Evolutionary conservation across 2,797 vertebrate genomes (phyloP).

Genomic region (Staurois parvus): DNA sequence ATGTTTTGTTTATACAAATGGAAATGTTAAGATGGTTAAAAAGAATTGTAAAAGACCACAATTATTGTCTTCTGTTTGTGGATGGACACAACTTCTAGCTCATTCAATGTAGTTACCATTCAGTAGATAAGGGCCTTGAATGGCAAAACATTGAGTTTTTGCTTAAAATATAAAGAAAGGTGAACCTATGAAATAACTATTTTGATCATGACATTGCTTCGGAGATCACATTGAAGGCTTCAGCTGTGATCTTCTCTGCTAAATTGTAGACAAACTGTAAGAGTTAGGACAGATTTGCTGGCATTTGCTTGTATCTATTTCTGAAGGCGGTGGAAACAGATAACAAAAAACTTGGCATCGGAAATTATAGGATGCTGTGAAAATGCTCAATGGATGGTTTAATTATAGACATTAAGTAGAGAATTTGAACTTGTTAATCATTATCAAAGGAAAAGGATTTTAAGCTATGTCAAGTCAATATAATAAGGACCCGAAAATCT

Average conservation of each 20-base stretch:
- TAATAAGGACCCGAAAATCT: conserved; percentile 16
- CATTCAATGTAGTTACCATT: conserved; percentile 10
- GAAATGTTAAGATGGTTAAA: not conserved
- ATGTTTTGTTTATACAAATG: not conserved
- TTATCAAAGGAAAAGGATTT: conserved; percentile 57
- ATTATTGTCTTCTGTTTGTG: conserved; percentile 31
- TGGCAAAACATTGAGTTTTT: conserved; percentile 3
- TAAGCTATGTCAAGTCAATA: conserved; percentile 42
- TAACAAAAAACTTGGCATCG: conserved; percentile 57
- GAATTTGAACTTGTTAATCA: conserved; percentile 58
- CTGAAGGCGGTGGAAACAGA: conserved; percentile 57
- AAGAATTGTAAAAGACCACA: conserved; percentile 7
- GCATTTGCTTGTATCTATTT: conserved; percentile 60
- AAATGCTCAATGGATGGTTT: conserved; percentile 56
- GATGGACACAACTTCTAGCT: conserved; percentile 12
- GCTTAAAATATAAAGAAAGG: not conserved
- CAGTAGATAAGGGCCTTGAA: conserved; percentile 1
- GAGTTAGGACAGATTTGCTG: conserved; percentile 54
- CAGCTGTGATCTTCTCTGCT: conserved; percentile 44
- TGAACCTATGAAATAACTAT: conserved; percentile 16
- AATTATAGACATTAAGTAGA: conserved; percentile 59
- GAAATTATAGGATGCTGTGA: conserved; percentile 58
- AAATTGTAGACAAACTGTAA: conserved; percentile 57
- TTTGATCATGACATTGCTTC: conserved; percentile 33
- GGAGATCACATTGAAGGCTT: conserved; percentile 47